Evolutionary conservation across 64 coral and sea anemone genomes (phyloP), one percentile per base, ranked within the genome.

Genomic region (Stichodactyla mertensii): DNA sequence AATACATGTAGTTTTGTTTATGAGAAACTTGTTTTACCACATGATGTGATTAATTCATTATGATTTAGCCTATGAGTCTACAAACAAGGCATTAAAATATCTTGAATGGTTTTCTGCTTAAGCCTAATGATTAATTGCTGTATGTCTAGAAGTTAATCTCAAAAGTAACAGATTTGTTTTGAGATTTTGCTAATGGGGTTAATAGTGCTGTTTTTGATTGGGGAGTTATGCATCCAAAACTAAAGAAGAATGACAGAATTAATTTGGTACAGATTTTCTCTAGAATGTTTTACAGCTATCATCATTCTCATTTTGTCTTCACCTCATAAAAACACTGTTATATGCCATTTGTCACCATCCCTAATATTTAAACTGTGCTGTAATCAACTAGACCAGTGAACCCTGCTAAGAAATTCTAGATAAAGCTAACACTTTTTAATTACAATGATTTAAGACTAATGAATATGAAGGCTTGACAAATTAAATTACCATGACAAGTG

Each of bases 1-100:
- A 31, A 74, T 74, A n/a, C n/a, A n/a, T n/a, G n/a, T n/a, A 74
- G 69, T 74, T 74, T 26, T 31, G 69, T 74, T 74, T 31, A 31
- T 23, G 7, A 74, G 69, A 23, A 74, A 66, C 62, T 31, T 31
- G 12, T 74, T 74, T 27, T 27, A 74, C 69, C 69, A 74, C 69
- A 74, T 74, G 24, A 31, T 23, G 24, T 74, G 4, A 74, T 28
- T 74, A n/a, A 74, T 31, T 74, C 69, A 31, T 27, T 74, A 74
- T 11, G 10, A 74, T 74, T 74, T 26, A 74, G 27, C 69, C 69
- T 74, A 23, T 31, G 12, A 27, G 23, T 23, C 69, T 27, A 12
- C 26, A 74, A 74, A 74, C 23, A 13, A 67, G 19, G n/a, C 19
- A 69, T 69, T 69, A 69, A 69, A 69, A 69, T 69, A 20, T 23